Percentiles rank a stretch among this genome's conserved stretches.
These are phyloP conservation scores for Pristionchus fissidentatus DNA, from an alignment of 2,888 invertebrate species.

Conservation along the genomic window DNA sequence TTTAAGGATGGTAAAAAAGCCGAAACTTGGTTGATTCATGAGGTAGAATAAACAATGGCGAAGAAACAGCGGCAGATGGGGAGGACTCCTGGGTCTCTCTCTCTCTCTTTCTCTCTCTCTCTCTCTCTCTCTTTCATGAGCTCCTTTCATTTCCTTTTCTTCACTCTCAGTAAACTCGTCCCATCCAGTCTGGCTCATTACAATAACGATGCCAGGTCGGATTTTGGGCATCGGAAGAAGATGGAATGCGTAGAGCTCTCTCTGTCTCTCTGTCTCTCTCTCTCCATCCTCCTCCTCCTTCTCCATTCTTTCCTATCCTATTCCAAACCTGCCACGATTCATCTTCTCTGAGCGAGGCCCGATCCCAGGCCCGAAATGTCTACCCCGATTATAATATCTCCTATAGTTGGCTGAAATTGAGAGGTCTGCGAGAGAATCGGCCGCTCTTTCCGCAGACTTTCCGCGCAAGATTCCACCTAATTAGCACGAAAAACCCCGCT, in stretches of 20 bases:
- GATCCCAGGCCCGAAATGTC: not conserved
- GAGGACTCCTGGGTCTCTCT: not conserved
- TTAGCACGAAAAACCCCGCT: no score
- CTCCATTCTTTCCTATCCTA: not conserved
- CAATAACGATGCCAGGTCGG: constrained; percentile 21
- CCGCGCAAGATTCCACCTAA: no score
- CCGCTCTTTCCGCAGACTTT: no score
- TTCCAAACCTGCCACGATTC: not conserved
- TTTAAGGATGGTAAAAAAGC: not conserved
- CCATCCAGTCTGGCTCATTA: constrained; percentile 37
- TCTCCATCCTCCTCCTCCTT: constrained; percentile 5
- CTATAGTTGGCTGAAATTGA: no score
- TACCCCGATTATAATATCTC: no score
- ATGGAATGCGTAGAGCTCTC: no score
- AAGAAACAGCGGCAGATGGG: constrained; percentile 22
- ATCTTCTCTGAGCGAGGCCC: not conserved
- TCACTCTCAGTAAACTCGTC: not conserved
- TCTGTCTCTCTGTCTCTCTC: no score
- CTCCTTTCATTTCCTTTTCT: not conserved
- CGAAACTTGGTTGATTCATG: not conserved
- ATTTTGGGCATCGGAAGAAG: not conserved
- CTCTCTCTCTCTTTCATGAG: not conserved
- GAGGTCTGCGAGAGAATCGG: no score
- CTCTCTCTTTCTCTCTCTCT: not conserved
- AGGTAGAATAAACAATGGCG: constrained; percentile 9